Percentiles rank a stretch among this genome's conserved stretches.
phyloP scores from a whole-genome alignment of 2,888 invertebrate species.

The Ectemnius continuus region DNA sequence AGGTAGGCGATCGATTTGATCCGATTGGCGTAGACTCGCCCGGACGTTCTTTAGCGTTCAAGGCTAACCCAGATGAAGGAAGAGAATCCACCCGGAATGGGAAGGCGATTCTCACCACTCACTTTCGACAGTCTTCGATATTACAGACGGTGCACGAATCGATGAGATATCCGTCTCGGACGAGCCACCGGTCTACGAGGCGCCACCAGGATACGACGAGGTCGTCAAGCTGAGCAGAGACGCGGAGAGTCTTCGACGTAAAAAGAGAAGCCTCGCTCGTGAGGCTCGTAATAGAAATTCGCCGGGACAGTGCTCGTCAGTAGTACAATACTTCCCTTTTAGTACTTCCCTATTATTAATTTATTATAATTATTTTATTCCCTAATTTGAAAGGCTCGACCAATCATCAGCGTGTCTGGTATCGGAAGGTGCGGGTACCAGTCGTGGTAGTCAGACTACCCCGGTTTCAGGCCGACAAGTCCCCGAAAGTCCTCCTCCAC shows the following conservation, averaged over 20 bases:
- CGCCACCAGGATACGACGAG: constrained; percentile 86
- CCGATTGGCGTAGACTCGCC: background rate
- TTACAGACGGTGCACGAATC: constrained; percentile 78
- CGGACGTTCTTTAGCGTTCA: too few species aligned
- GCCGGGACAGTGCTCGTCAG: constrained; percentile 68
- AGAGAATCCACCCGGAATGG: constrained; percentile 1
- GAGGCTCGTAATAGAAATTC: constrained; percentile 63
- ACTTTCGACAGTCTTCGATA: constrained; percentile 69
- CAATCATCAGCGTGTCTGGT: constrained; percentile 50
- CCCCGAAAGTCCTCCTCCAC: constrained; percentile 75
- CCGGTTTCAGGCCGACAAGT: constrained; percentile 21
- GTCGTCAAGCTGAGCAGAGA: constrained; percentile 81
- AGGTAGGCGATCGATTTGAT: constrained; percentile 75
- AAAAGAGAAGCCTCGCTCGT: constrained; percentile 53
- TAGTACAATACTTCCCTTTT: constrained; percentile 13
- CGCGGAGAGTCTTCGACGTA: constrained; percentile 72
- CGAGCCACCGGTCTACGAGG: constrained; percentile 85
- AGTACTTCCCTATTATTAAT: background rate
- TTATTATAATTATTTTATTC: too few species aligned
- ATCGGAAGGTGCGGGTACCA: constrained; percentile 53
- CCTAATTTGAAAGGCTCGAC: constrained; percentile 47
- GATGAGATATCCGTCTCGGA: constrained; percentile 79
- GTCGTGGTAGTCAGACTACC: constrained; percentile 52
- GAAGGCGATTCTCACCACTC: background rate
- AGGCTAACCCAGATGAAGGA: background rate